These are phyloP conservation scores for Ptychodera flava DNA, from an alignment of 35 echinoderm and acorn worm species.

Conservation along the genomic window DNA sequence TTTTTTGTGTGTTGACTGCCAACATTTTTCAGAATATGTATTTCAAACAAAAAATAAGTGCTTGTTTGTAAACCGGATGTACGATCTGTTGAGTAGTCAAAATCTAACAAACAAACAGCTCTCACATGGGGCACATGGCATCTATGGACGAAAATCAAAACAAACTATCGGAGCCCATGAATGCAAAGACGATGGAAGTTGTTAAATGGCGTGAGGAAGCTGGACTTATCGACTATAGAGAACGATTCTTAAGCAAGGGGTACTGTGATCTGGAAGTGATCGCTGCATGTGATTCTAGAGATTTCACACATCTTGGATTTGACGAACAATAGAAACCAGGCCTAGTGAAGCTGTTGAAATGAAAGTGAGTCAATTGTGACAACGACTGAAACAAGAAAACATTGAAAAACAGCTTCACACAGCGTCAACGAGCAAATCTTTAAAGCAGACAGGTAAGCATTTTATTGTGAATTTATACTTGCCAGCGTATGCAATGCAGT, in stretches of 20 bases:
- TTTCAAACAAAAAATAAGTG: no score
- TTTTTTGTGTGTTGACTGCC: no score
- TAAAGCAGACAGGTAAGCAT: not conserved
- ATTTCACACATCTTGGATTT: not conserved
- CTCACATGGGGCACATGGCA: no score
- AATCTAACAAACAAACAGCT: no score
- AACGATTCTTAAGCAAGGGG: not conserved
- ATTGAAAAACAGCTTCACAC: not conserved
- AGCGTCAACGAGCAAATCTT: not conserved
- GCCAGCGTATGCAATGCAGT: no score
- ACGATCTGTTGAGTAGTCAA: no score
- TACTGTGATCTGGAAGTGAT: not conserved
- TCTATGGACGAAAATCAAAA: no score
- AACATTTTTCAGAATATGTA: no score
- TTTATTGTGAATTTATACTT: not conserved
- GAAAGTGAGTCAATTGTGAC: not conserved
- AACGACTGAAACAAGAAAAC: not conserved
- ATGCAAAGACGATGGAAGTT: not conserved
- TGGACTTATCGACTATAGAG: not conserved
- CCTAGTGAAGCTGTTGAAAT: not conserved
- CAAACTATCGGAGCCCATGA: no score
- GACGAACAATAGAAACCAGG: not conserved
- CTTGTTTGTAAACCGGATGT: no score
- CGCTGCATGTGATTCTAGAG: not conserved
- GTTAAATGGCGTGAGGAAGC: not conserved